A percentile compares a stretch with the other conserved stretches of the same genome.
These are phyloP conservation scores for Hetaerina americana DNA, from an alignment of 1,140 invertebrate species.

Conservation along the genomic window DNA sequence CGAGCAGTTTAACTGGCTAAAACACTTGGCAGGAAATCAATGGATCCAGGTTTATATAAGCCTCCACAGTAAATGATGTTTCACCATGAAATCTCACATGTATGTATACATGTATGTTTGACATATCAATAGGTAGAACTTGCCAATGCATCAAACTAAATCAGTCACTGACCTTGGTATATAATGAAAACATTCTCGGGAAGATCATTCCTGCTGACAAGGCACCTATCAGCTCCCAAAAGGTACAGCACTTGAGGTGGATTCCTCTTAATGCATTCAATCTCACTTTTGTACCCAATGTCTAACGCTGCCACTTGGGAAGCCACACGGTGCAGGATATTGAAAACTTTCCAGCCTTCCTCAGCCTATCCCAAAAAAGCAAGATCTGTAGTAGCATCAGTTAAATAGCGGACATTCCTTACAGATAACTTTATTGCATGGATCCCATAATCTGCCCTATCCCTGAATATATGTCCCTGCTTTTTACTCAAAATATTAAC, in stretches of 20 bases:
- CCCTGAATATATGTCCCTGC: too few species aligned
- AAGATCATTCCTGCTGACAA: conserved; percentile 62
- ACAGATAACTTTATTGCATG: background rate
- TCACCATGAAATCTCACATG: too few species aligned
- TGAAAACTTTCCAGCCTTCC: conserved; percentile 66
- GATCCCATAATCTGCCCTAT: too few species aligned
- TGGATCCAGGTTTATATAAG: too few species aligned
- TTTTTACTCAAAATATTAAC: conserved; percentile 24
- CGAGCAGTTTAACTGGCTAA: too few species aligned
- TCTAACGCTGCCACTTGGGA: conserved; percentile 95
- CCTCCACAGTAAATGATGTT: too few species aligned
- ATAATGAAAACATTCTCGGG: conserved; percentile 75
- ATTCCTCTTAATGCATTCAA: conserved; percentile 48
- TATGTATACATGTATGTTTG: too few species aligned
- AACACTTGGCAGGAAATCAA: too few species aligned
- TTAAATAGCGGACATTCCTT: conserved; percentile 3
- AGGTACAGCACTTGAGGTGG: conserved; percentile 77
- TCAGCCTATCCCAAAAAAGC: conserved; percentile 23
- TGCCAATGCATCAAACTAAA: too few species aligned
- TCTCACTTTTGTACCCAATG: conserved; percentile 77
- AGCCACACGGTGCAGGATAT: conserved; percentile 81
- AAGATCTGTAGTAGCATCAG: conserved; percentile 5
- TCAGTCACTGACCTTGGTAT: conserved; percentile 89
- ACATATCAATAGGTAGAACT: too few species aligned
- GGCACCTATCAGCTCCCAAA: conserved; percentile 81